Evolutionary conservation across 1,140 invertebrate genomes (phyloP), one percentile per base, ranked within the genome.

Genomic region (Streblospio benedicti): DNA sequence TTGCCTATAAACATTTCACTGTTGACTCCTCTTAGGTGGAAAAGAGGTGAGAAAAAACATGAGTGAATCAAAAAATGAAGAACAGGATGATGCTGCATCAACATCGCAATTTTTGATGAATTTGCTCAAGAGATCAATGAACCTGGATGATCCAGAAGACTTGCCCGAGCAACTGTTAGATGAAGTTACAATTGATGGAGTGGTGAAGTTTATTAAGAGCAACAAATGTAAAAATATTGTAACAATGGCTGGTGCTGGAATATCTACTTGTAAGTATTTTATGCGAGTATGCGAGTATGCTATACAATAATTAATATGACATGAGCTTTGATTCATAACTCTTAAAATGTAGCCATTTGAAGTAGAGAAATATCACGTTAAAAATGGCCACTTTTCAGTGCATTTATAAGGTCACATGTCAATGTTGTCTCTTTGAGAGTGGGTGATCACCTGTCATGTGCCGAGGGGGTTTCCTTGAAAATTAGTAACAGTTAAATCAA

Each of bases 211-310:
- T 68, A 89, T 91, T 55, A 82, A 88, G 63, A 83, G 82, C 65
- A 83, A 83, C 18, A 84, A 86, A 63, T 89, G 88, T 69, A 87
- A 71, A 47, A 93, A 93, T 67, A 86, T 97, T 53, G 87, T 96
- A 56, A 91, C 89, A 18, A 86, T 96, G 85, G 87, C 91, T 62
- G 93, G 93, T 57, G 93, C 93, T 67, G 93, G 93, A 55, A 94
- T 96, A 68, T 95, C 92, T 20, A 95, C 92, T 35, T 89, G 90
- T 92, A 83, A 85, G 83, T 84, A 32, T 35, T 59, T 58, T 18
- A 58, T 50, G 31, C 47, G 23, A 41, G 30, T 33, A 28, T 23
- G 54, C 25, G 52, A 49, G 20, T 28, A 12, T 28, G 55, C n/a
- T 53, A 31, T 54, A 45, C 18, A 33, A 31, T 31, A 14, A 59